phyloP scores from a whole-genome alignment of 2,113 vertebrate genomes.

The Thomomys bottae region DNA sequence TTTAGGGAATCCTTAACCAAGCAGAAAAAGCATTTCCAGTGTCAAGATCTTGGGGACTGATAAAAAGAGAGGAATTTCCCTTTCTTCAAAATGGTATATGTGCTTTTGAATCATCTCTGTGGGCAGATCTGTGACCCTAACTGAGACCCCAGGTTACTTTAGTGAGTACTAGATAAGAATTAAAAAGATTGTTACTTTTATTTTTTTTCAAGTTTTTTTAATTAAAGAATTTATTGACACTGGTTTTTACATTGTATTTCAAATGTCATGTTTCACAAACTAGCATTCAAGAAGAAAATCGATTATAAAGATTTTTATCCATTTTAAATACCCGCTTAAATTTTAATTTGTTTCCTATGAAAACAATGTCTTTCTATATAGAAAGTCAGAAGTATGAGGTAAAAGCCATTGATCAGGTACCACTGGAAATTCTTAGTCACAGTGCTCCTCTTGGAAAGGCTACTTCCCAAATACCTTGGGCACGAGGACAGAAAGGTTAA shows the following conservation, averaged over 20 bases:
- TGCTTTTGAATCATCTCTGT: neutral
- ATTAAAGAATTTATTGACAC: no score
- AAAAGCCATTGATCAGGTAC: neutral
- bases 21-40: neutral
- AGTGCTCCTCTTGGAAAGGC: neutral
- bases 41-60: neutral
- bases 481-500: neutral
- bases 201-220: no score
- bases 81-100: neutral
- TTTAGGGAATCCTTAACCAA: neutral
- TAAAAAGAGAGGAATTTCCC: neutral
- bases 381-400: neutral
- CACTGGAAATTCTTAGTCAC: neutral
- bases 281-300: no score
- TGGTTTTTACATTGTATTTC: no score
- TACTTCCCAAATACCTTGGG: neutral
- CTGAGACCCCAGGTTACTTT: neutral
- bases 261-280: no score
- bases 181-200: no score
- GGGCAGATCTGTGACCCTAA: neutral
- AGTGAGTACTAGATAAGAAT: neutral
- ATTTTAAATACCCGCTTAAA: neutral
- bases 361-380: neutral
- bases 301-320: neutral
- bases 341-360: constrained; percentile 25